Percentiles rank a stretch among this genome's conserved stretches.
Conservation (phyloP, 2,797 vertebrate genomes). For the Neosalanx taihuensis region DNA sequence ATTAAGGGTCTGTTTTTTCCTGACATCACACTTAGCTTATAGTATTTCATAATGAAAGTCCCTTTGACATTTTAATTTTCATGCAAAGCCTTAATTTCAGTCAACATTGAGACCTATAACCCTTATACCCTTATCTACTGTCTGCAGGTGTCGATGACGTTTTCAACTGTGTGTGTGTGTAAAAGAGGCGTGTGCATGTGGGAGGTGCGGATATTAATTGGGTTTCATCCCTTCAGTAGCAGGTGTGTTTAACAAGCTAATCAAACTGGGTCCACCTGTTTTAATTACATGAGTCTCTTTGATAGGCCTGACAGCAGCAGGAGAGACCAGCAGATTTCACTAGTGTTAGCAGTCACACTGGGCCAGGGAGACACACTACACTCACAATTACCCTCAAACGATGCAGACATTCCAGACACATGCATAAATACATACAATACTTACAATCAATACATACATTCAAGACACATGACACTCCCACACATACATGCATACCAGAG, state of each 20-base stretch:
- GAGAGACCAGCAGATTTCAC: constrained; percentile 58
- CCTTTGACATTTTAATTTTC: neutral
- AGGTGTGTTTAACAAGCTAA: constrained; percentile 69
- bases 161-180: neutral
- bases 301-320: constrained; percentile 59
- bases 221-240: constrained; percentile 43
- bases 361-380: constrained; percentile 13
- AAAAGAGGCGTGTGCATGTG: neutral
- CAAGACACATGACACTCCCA: constrained; percentile 23
- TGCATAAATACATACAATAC: constrained; percentile 10
- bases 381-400: constrained; percentile 5
- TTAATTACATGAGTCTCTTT: constrained; percentile 59
- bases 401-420: constrained; percentile 6
- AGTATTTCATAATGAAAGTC: neutral
- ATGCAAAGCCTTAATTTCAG: constrained; percentile 8
- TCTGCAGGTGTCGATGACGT: constrained; percentile 25
- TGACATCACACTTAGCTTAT: neutral
- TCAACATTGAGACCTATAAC: constrained; percentile 28
- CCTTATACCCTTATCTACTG: constrained; percentile 45
- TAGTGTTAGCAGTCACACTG: constrained; percentile 54
- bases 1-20: neutral
- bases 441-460: constrained; percentile 20
- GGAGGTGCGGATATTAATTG: constrained; percentile 14
- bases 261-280: constrained; percentile 69
- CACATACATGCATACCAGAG: neutral